Percentiles rank a stretch among this genome's conserved stretches.
These are phyloP conservation scores for Agrotis clavis DNA, from an alignment of 2,888 invertebrate species.

Conservation along the genomic window DNA sequence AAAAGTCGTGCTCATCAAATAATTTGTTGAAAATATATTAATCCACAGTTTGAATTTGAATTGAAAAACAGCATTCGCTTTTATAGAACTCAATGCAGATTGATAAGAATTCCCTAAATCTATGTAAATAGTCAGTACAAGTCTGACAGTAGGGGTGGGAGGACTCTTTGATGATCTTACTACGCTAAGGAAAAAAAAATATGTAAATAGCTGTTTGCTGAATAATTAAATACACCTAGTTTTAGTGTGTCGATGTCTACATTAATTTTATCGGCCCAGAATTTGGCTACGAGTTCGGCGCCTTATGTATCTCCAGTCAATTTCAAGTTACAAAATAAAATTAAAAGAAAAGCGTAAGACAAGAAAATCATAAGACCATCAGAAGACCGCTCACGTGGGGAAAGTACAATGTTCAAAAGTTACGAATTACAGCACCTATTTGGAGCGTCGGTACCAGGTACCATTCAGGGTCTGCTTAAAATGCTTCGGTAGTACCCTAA, in stretches of 20 bases:
- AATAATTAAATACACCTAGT: too few species aligned
- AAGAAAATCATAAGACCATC: conserved; percentile 13
- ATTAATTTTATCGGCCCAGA: neutral
- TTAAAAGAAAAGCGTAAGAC: conserved; percentile 15
- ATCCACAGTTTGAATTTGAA: conserved; percentile 2
- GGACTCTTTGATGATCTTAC: too few species aligned
- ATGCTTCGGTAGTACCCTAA: neutral
- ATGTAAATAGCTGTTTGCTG: conserved; percentile 1
- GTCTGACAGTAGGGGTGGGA: too few species aligned
- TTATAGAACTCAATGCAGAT: neutral
- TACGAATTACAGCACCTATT: conserved; percentile 27
- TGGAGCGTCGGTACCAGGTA: conserved; percentile 29
- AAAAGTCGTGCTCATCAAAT: neutral
- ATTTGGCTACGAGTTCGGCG: neutral
- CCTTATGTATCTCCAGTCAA: neutral
- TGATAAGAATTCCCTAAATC: neutral
- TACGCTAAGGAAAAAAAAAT: too few species aligned
- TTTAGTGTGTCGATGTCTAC: neutral
- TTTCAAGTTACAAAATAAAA: neutral
- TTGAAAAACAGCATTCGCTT: neutral
- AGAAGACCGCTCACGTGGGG: conserved; percentile 16
- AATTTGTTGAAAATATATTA: neutral
- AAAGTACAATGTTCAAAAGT: conserved; percentile 28
- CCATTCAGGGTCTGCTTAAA: conserved; percentile 1
- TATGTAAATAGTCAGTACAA: too few species aligned